Evolutionary conservation across 2,797 vertebrate genomes (phyloP), one percentile per base, ranked within the genome.

Genomic region (Buceros bicornis): DNA sequence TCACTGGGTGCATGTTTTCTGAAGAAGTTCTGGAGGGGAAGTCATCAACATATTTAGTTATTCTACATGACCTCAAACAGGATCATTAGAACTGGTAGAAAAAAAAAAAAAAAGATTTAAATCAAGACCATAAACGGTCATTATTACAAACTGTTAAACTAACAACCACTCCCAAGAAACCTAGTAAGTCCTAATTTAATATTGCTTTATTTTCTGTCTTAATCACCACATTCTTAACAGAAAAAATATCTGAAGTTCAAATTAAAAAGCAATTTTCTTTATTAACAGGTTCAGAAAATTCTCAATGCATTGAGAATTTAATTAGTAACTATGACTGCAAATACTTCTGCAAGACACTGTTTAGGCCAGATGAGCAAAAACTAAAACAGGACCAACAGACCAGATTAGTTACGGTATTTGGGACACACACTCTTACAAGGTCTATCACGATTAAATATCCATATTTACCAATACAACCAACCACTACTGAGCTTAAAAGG

Each of bases 1-100:
- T 99, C 99, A 93, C 99, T 99, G 6, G 99, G 99, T 3, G 99
- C 98, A 1, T 99, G 98, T 91, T 99, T 99, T 92, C 99, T 98
- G 96, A 99, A 99, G 96, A 99, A 99, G 96, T 99, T 99, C 99
- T 99, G 96, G 35, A 95, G 83, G 91, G 48, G 29, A 95, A 73
- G 28, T 18, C 26, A 92, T 33, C 19, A 89, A 76, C 21, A 78
- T 47, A 29, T 48, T 96, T 87, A 91, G 54, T 73, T 95, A 82
- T 37, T 85, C 9, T 22, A 69, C 8, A 72, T 45, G 13, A 64
- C 20, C 70, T 2, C 2, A 58, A 80, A 85, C 3, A 31, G 5
- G 5, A 35, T 48, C 26, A 29, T 88, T 25, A 54, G 20, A 33
- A 45, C 10, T 28, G 2, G 9, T 16, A 29, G 26, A 28, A 53